Conservation (phyloP, 2,797 vertebrate species). For the Mus minutoides region DNA sequence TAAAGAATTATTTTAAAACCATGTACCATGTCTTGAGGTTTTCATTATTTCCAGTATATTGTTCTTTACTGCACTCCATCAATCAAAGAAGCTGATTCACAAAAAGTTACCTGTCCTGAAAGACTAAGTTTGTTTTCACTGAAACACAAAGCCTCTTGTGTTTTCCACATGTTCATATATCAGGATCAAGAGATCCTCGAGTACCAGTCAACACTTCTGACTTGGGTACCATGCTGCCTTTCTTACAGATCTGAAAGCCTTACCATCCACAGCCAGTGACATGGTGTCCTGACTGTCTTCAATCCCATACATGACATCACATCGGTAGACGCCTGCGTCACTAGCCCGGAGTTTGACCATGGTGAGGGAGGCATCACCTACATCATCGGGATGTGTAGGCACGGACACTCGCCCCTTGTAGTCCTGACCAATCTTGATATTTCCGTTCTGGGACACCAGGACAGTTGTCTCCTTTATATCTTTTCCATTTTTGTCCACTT, state of each 20-base stretch:
- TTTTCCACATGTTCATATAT: neutral
- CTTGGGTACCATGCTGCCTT: too few species aligned
- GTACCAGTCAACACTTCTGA: neutral
- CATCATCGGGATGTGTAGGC: conserved; percentile 92
- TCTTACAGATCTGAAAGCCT: conserved; percentile 75
- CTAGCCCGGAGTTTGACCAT: conserved; percentile 95
- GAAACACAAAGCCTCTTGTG: neutral
- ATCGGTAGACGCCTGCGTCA: conserved; percentile 96
- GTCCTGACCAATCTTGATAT: conserved; percentile 94
- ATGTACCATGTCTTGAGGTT: neutral
- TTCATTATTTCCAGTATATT: neutral
- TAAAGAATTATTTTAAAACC: neutral
- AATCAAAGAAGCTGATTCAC: neutral
- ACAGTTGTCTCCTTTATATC: conserved; percentile 93
- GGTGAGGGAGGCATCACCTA: conserved; percentile 94
- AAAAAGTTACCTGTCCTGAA: neutral
- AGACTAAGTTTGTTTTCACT: neutral
- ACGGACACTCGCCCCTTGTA: conserved; percentile 95
- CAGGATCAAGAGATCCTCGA: neutral
- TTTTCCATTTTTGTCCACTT: conserved; percentile 87
- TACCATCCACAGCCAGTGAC: conserved; percentile 93
- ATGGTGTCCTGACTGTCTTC: conserved; percentile 95
- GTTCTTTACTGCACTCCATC: neutral
- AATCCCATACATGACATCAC: conserved; percentile 96
- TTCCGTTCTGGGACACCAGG: conserved; percentile 94